These are phyloP conservation scores for Lophotriccus pileatus DNA, from an alignment of 2,797 vertebrate genomes.

Conservation along the genomic window DNA sequence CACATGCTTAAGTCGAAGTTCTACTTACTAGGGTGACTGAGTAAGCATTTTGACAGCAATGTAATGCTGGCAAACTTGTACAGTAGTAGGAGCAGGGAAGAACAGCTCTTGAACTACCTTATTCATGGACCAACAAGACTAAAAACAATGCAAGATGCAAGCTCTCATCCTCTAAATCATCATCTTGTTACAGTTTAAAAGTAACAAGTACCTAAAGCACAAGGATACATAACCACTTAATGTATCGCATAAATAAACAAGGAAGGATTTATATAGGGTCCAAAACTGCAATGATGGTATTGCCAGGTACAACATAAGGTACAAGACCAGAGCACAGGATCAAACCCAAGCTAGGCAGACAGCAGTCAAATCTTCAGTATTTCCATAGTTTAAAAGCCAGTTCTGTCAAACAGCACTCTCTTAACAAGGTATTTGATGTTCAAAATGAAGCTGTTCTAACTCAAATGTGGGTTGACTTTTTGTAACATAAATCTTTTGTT, in stretches of 20 bases:
- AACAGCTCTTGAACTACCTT: not conserved
- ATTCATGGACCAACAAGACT: not conserved
- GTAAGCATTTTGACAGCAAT: not conserved
- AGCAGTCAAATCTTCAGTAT: not conserved
- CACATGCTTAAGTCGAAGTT: not conserved
- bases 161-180: not conserved
- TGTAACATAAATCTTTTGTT: constrained; percentile 63
- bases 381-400: not conserved
- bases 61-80: not conserved
- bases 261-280: not conserved
- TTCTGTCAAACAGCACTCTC: not conserved
- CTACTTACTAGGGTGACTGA: not conserved
- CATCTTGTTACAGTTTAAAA: not conserved
- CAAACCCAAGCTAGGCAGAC: not conserved
- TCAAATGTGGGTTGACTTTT: constrained; percentile 56
- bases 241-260: not conserved
- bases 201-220: not conserved
- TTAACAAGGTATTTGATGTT: not conserved
- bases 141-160: not conserved
- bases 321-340: not conserved
- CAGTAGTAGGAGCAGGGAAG: not conserved
- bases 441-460: constrained; percentile 48
- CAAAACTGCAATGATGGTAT: not conserved
- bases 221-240: not conserved
- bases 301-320: not conserved